Percentiles rank a stretch among this genome's conserved stretches.
Evolutionary conservation across 2,113 vertebrate species (phyloP).

Genomic region (Pristiophorus japonicus): DNA sequence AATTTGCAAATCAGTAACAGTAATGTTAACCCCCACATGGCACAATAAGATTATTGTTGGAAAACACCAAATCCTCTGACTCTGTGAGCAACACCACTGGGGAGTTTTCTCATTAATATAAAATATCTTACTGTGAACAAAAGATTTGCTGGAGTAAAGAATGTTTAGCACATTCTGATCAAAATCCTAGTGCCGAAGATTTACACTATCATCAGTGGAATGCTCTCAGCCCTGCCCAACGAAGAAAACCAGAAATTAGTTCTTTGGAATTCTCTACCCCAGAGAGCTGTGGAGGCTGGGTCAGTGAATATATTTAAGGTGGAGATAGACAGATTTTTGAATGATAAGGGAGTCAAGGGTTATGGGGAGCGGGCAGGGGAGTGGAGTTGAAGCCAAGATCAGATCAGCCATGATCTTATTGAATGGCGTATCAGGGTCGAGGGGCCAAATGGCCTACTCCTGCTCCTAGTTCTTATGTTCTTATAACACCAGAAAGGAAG

Average conservation of each 20-base stretch:
- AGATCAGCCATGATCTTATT: too few species aligned
- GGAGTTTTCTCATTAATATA: not conserved
- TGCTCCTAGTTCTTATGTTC: too few species aligned
- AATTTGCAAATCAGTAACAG: not conserved
- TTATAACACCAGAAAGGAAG: conserved; percentile 37
- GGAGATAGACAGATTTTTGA: too few species aligned
- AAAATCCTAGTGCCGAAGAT: not conserved
- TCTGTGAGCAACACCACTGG: not conserved
- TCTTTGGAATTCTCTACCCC: too few species aligned
- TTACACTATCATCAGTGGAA: not conserved
- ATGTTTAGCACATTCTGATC: not conserved
- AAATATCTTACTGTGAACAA: not conserved
- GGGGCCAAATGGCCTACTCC: too few species aligned
- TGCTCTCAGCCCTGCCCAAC: not conserved
- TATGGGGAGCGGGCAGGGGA: too few species aligned
- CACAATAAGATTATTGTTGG: not conserved
- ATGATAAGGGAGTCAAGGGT: too few species aligned
- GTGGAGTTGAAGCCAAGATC: too few species aligned
- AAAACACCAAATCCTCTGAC: not conserved
- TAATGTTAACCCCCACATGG: not conserved
- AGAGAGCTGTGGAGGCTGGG: too few species aligned
- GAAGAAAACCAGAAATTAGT: not conserved
- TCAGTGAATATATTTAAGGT: too few species aligned
- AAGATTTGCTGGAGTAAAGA: not conserved
- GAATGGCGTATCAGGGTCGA: too few species aligned